These are phyloP conservation scores for Danio aesculapii DNA, from an alignment of 2,797 vertebrate genomes.

Conservation along the genomic window DNA sequence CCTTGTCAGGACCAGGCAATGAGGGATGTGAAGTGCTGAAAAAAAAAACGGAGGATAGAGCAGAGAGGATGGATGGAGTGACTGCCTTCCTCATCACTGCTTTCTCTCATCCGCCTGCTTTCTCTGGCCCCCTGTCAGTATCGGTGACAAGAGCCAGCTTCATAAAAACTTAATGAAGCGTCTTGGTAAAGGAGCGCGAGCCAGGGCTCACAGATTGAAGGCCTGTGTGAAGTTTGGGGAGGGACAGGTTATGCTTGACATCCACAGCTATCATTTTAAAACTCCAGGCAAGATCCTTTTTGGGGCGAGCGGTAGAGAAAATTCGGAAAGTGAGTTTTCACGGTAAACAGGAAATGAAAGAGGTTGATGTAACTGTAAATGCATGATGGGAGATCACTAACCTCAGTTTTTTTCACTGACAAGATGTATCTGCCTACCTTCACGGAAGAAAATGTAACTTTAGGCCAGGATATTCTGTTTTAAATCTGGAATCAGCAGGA, in stretches of 20 bases:
- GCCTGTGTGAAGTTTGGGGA: slow-evolving; percentile 39
- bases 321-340: neutral
- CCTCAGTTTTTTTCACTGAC: neutral
- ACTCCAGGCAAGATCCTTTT: slow-evolving; percentile 3
- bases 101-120: slow-evolving; percentile 30
- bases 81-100: slow-evolving; percentile 48
- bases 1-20: slow-evolving; percentile 52
- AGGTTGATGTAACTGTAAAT: neutral
- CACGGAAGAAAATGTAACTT: neutral
- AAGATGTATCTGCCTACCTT: neutral
- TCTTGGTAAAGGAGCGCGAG: slow-evolving; percentile 45
- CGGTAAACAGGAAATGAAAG: slow-evolving; percentile 16
- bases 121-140: slow-evolving; percentile 44
- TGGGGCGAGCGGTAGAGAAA: neutral
- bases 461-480: neutral
- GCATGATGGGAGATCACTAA: neutral
- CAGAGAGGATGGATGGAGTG: slow-evolving; percentile 28
- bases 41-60: neutral
- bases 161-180: slow-evolving; percentile 60
- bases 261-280: slow-evolving; percentile 37
- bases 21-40: neutral
- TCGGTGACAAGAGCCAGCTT: slow-evolving; percentile 47
- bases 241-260: slow-evolving; percentile 50
- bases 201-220: slow-evolving; percentile 41
- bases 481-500: neutral